phyloP scores from a whole-genome alignment of 2,113 vertebrate species.

The Climacteris rufus region DNA sequence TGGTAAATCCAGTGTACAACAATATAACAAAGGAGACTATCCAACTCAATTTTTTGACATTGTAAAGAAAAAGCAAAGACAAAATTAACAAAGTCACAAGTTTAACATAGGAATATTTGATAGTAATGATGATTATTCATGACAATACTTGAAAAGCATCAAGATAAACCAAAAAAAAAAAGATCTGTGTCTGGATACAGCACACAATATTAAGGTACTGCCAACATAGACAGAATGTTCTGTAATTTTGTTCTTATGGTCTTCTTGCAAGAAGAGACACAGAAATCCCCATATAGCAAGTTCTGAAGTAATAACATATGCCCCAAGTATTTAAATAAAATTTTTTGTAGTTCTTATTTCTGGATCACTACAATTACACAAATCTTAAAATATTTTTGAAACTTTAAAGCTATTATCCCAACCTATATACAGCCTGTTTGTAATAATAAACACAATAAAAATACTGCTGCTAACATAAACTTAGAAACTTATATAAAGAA shows the following conservation, averaged over 20 bases:
- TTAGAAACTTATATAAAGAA: neutral
- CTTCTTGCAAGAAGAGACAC: neutral
- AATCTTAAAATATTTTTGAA: neutral
- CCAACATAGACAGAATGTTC: neutral
- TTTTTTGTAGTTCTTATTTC: neutral
- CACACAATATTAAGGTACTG: neutral
- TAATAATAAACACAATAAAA: neutral
- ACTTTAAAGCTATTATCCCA: neutral
- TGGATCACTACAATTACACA: neutral
- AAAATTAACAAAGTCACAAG: neutral
- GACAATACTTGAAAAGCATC: neutral
- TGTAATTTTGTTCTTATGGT: neutral
- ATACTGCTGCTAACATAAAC: neutral
- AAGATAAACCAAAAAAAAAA: neutral
- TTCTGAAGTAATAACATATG: neutral
- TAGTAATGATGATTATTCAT: neutral
- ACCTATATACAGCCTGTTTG: neutral
- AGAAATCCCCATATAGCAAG: neutral
- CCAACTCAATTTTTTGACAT: accelerated
- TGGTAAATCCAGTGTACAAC: neutral
- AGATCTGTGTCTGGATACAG: neutral
- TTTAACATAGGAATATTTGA: neutral
- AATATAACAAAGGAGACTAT: neutral
- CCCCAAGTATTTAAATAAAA: neutral
- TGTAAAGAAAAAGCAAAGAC: neutral